Base-by-base conservation (phyloP, 1,140 invertebrate genomes). In the Ips typographus region DNA sequence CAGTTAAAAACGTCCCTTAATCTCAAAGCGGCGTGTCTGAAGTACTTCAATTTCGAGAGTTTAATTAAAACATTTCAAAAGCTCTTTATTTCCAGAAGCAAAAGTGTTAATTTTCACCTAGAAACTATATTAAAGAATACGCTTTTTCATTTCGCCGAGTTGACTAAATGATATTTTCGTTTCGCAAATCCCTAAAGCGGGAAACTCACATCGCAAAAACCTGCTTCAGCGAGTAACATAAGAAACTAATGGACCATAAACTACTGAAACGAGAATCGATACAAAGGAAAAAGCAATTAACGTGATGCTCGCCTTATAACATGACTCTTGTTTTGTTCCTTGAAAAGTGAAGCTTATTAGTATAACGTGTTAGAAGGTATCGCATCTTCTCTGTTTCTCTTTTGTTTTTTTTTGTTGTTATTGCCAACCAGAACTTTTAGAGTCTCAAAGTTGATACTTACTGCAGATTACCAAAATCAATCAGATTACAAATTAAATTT, bases 161-260 rank as follows among this genome's bases (percentile, higher is more conserved):
- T 41, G 51, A 40, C 39, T 40, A 40, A 64, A 53, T 41, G 49
- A 41, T 53, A 53, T 53, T 53, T 64, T 53, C 8, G 39, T 64
- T 65, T 41, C 41, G 36, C 52, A 55, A 56, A 55, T 55, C 38
- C 53, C 36, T 42, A 65, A 40, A 40, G 44, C 40, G 22, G 40
- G 42, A 61, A 59, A 68, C 44, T 52, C 57, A 42, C n/a, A 44
- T 51, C 49, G 47, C 65, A 59, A 68, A 22, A 68, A 68, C 49
- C 66, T 62, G 38, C 38, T 68, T 60, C 47, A 39, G 47, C 47
- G 41, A 56, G 40, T 64, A 70, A 70, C 62, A 52, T 70, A 70
- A 70, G 62, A 70, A 70, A 60, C 68, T 70, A 65, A 70, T 70
- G 68, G 68, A 70, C 68, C 68, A 65, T 70, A 70, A 70, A 70